Conservation (phyloP, 2,113 vertebrate species). For the Saimiri boliviensis region DNA sequence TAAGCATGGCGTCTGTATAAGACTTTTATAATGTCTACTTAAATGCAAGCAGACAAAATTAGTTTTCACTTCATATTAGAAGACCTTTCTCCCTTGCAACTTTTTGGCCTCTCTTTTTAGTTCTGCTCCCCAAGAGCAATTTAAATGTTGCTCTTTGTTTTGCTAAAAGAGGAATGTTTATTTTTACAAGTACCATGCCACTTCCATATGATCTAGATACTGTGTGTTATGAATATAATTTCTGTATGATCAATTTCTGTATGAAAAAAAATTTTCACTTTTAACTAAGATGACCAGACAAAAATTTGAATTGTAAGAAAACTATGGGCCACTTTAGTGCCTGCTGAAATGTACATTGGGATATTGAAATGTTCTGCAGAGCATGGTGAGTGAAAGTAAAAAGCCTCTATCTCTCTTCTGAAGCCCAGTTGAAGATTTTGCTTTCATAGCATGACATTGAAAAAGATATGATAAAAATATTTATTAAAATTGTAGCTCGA, state of each 20-base stretch:
- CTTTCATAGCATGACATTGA: conserved; percentile 35
- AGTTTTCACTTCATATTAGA: conserved; percentile 54
- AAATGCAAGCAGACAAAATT: conserved; percentile 48
- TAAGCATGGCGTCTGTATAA: conserved; percentile 6
- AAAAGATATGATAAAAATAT: conserved; percentile 44
- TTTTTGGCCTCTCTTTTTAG: background rate
- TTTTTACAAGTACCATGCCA: background rate
- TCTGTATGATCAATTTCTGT: background rate
- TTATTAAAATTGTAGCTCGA: conserved; percentile 20
- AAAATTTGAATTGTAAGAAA: background rate
- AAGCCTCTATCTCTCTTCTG: conserved; percentile 5
- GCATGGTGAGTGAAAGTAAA: background rate
- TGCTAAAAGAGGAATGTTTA: background rate
- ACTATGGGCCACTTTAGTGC: background rate
- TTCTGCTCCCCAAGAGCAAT: background rate
- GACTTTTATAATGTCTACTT: conserved; percentile 52
- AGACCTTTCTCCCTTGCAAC: conserved; percentile 84
- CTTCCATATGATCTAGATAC: background rate
- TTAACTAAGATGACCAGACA: background rate
- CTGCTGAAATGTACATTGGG: background rate
- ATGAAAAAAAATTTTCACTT: conserved; percentile 20
- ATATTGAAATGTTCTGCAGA: background rate
- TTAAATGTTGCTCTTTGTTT: background rate
- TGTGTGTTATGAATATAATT: background rate
- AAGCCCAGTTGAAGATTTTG: background rate